Evolutionary conservation across 2,113 vertebrate species (phyloP).

Genomic region (Mastomys natalensis): DNA sequence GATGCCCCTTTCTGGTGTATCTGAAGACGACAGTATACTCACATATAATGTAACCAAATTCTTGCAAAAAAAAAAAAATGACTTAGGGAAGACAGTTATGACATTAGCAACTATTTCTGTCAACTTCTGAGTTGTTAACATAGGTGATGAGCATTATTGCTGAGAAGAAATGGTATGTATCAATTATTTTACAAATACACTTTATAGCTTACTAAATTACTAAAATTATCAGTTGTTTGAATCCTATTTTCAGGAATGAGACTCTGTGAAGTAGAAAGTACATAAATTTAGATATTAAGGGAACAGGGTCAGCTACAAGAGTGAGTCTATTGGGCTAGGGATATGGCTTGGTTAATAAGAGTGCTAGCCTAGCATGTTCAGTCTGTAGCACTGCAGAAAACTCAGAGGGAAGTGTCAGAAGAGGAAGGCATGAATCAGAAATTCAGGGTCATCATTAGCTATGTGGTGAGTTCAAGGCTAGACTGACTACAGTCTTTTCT

Average conservation of each 20-base stretch:
- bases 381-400: background rate
- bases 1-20: no score
- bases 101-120: background rate
- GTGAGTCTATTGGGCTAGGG: background rate
- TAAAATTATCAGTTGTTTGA: background rate
- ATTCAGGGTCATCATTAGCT: background rate
- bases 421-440: background rate
- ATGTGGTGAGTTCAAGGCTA: background rate
- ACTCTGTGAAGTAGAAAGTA: background rate
- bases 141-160: background rate
- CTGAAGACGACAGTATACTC: no score
- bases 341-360: background rate
- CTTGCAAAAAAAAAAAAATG: background rate
- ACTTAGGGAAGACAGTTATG: background rate
- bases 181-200: background rate
- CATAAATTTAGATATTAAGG: background rate
- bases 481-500: background rate
- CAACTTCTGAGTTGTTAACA: background rate
- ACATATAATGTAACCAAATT: no score
- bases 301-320: background rate
- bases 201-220: background rate
- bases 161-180: background rate
- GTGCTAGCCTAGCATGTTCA: background rate
- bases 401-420: background rate
- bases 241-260: background rate